A percentile compares a stretch with the other conserved stretches of the same genome.
Conservation (phyloP, 2,797 vertebrate genomes). For the Myripristis murdjan region DNA sequence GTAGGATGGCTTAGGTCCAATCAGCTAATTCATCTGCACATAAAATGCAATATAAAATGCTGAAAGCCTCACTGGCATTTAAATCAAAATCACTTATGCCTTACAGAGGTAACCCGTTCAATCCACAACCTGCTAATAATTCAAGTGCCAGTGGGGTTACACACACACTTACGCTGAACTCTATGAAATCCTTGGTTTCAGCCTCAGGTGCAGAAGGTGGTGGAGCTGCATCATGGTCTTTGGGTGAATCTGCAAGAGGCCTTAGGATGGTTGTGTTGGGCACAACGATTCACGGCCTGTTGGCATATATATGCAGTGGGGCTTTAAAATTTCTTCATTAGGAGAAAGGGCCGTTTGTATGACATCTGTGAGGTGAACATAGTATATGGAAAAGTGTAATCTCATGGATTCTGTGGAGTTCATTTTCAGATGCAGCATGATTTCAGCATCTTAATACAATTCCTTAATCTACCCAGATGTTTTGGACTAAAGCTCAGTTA, state of each 20-base stretch:
- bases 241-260: conserved; percentile 38
- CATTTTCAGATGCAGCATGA: not conserved
- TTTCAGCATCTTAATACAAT: not conserved
- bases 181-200: conserved; percentile 22
- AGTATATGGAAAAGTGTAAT: conserved; percentile 2
- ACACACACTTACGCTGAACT: conserved; percentile 9
- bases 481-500: conserved; percentile 22
- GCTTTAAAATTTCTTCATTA: conserved; percentile 11
- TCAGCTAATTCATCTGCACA: conserved; percentile 39
- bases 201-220: conserved; percentile 38
- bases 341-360: not conserved
- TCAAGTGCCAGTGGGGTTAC: conserved; percentile 28
- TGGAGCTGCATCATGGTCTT: conserved; percentile 32
- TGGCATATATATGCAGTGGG: not conserved
- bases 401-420: not conserved
- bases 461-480: conserved; percentile 9
- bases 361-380: conserved; percentile 7
- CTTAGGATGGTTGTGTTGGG: conserved; percentile 33
- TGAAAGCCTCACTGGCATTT: conserved; percentile 21
- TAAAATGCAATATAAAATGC: conserved; percentile 29
- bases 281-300: conserved; percentile 8
- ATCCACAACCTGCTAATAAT: conserved; percentile 39
- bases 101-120: conserved; percentile 42
- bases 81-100: conserved; percentile 27
- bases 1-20: conserved; percentile 34